Evolutionary conservation across 2,113 vertebrate genomes (phyloP).

Genomic region (Coptodon bakossiorum): DNA sequence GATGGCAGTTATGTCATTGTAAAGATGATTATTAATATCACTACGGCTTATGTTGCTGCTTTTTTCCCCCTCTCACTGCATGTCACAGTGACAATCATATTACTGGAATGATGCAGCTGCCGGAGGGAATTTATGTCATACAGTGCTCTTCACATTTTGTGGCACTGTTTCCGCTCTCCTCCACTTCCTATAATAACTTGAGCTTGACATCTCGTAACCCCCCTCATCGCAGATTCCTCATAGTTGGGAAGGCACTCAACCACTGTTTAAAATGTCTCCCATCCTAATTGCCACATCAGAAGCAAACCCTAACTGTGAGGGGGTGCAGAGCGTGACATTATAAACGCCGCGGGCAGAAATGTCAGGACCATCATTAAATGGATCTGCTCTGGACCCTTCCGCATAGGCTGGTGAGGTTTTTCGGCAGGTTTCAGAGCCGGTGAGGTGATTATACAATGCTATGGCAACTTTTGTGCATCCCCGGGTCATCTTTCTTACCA

Average conservation of each 20-base stretch:
- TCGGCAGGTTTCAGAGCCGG: neutral
- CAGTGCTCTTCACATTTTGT: neutral
- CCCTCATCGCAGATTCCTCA: neutral
- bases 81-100: neutral
- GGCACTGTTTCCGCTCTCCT: neutral
- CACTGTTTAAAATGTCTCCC: conserved; percentile 19
- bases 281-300: conserved; percentile 49
- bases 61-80: accelerated
- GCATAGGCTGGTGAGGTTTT: neutral
- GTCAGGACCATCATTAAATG: conserved; percentile 49
- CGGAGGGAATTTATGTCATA: neutral
- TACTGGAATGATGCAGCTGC: neutral
- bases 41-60: neutral
- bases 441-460: neutral
- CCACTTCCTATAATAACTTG: neutral
- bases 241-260: conserved; percentile 1
- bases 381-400: neutral
- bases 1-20: neutral
- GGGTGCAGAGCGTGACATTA: conserved; percentile 35
- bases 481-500: neutral
- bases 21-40: neutral
- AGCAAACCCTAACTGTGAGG: conserved; percentile 24
- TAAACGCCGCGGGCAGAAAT: conserved; percentile 46
- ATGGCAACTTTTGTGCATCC: neutral
- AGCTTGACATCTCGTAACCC: neutral